phyloP scores from a whole-genome alignment of 2,888 invertebrate species.

The Rhyacophila evoluta region DNA sequence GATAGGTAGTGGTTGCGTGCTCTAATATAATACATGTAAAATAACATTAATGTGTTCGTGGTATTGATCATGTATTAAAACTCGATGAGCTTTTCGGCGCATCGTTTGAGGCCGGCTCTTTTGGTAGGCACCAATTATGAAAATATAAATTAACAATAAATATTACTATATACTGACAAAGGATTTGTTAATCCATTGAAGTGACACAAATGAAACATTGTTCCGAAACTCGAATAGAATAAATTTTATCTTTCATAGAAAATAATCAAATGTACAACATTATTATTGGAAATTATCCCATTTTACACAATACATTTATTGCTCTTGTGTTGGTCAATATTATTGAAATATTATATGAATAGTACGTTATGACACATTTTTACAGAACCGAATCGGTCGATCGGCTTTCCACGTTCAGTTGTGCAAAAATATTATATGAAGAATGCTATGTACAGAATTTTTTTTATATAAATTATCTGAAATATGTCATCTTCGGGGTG shows the following conservation, averaged over 20 bases:
- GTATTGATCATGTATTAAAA: too few relatives aligned
- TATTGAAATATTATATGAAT: conserved; percentile 16
- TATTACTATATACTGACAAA: neutral
- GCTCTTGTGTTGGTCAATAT: neutral
- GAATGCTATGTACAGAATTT: too few relatives aligned
- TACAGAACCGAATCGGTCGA: neutral
- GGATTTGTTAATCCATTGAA: conserved; percentile 36
- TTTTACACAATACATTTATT: conserved; percentile 1
- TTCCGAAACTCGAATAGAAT: conserved; percentile 30
- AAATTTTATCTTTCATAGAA: conserved; percentile 36
- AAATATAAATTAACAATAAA: neutral
- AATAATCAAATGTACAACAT: conserved; percentile 29
- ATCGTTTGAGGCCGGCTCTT: too few relatives aligned
- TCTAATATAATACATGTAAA: too few relatives aligned
- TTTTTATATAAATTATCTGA: too few relatives aligned
- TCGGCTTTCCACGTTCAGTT: neutral
- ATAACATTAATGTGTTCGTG: too few relatives aligned
- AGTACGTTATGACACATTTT: neutral
- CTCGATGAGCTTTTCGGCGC: too few relatives aligned
- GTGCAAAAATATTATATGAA: too few relatives aligned
- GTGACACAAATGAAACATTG: conserved; percentile 34
- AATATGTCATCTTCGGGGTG: too few relatives aligned
- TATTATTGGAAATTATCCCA: neutral
- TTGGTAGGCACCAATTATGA: neutral
- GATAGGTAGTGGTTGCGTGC: too few relatives aligned